Evolutionary conservation across 2,113 vertebrate genomes (phyloP), one percentile per base, ranked within the genome.

Genomic region (Oryzias curvinotus): DNA sequence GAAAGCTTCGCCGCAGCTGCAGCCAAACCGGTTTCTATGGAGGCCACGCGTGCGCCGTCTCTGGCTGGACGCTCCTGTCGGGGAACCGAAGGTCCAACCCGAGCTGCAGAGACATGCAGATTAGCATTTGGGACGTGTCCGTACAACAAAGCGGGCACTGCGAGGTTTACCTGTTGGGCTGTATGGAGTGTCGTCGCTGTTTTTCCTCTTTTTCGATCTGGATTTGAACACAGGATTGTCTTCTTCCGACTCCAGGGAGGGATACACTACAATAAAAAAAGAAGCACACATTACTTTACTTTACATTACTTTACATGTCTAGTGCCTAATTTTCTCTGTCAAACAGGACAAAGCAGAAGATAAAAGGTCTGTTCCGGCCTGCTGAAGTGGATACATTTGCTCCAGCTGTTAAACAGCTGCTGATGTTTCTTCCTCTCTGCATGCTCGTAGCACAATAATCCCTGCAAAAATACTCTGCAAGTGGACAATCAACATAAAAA

Each of bases 161-260:
- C 2, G 12, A 30, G 6, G 13, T 14, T 49, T 90, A 98, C 97
- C 97, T 53, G 96, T 98, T 0, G 97, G 97, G 76, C 96, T 99
- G 85, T 98, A 99, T 0, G 97, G 97, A 59, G 96, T 96, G 60
- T 99, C 97, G 2, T 98, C 97, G 0, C 94, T 96, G 80, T 93
- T 95, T 95, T 98, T 98, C 90, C 97, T 92, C 81, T 98, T 98
- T 92, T 98, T 98, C n/a, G 97, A 98, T 82, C 97, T 93, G 6
- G 97, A 99, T 89, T 99, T 99, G 91, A 99, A 98, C 30, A 99
- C 92, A 2, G 97, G 97, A 85, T 97, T 98, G 86, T 99, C 97
- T 83, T 98, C 97, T 1, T 99, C 97, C 5, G 97, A 98, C 85
- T 99, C 97, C 48, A 99, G 84, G 10, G 97, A 99, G 5, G 97